Evolutionary conservation across 2,113 vertebrate species (phyloP).

Genomic region (Brachyhypopomus occidentalis): DNA sequence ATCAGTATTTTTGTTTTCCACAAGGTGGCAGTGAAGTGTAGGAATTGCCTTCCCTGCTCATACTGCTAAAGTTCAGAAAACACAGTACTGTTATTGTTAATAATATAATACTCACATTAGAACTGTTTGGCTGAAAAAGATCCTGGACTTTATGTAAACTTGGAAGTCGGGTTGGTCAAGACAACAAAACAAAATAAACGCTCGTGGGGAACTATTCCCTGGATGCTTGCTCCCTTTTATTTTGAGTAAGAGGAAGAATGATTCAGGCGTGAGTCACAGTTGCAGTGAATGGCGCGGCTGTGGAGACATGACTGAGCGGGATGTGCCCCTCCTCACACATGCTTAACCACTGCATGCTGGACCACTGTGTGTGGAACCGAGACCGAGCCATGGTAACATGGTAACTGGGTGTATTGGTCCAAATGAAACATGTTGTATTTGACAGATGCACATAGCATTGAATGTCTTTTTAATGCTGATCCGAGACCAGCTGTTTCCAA

Average conservation of each 20-base stretch:
- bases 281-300: background rate
- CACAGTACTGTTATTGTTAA: background rate
- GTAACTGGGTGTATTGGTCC: too few species aligned
- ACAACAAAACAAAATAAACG: background rate
- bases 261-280: slow-evolving; percentile 9
- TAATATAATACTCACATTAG: background rate
- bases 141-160: too few species aligned
- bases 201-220: background rate
- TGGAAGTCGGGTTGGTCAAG: too few species aligned
- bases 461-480: background rate
- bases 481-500: background rate
- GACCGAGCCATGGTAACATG: too few species aligned
- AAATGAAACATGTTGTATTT: background rate
- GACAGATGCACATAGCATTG: too few species aligned
- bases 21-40: slow-evolving; percentile 30
- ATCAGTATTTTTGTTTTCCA: slow-evolving; percentile 3
- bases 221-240: background rate
- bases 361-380: too few species aligned
- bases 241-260: background rate
- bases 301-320: background rate
- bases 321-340: background rate
- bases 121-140: background rate
- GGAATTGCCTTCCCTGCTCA: background rate
- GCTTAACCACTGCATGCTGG: background rate
- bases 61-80: background rate